Evolutionary conservation across 1,140 invertebrate genomes (phyloP), one percentile per base, ranked within the genome.

Genomic region (Oedothorax gibbosus): DNA sequence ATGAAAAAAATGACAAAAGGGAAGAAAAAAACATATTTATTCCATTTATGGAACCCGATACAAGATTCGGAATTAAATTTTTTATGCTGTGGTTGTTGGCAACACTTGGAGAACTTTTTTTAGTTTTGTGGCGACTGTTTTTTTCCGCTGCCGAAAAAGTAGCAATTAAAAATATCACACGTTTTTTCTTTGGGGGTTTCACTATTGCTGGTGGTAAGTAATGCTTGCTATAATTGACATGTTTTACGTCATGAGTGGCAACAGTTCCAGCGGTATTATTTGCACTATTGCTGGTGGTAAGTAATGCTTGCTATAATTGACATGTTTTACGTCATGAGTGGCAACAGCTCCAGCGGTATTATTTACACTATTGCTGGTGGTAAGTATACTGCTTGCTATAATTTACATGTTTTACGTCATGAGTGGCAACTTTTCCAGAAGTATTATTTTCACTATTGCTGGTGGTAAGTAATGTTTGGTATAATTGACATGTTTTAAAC

Each of bases 11-110:
- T n/a, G 35, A 62, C 51, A 49, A 21, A 60, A 66, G 35, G 57
- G 56, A n/a, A 15, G 51, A 82, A 82, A 82, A 72, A 82, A 49
- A n/a, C 21, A 54, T 57, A 57, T 81, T 82, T 73, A 73, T 82
- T 82, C 54, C 69, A 64, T 82, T 82, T 62, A 14, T 57, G 9
- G 49, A 73, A 82, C 79, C 54, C 66, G 79, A 73, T 82, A 73
- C 50, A 73, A 82, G 66, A 51, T 73, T 57, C 21, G 69, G 53
- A 51, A 82, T 72, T 72, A 60, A 62, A 73, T 21, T 82, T 73
- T 80, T 80, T 15, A 15, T n/a, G 49, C 49, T 35, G 35, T 35
- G 35, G 35, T 51, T 71, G 68, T 18, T 71, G 18, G 10, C 49
- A 71, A 71, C 49, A 35, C 35, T 35, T 35, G 35, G 68, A 51